Base-by-base conservation (phyloP, 2,113 vertebrate species). In the Ptychochromis oligacanthus region DNA sequence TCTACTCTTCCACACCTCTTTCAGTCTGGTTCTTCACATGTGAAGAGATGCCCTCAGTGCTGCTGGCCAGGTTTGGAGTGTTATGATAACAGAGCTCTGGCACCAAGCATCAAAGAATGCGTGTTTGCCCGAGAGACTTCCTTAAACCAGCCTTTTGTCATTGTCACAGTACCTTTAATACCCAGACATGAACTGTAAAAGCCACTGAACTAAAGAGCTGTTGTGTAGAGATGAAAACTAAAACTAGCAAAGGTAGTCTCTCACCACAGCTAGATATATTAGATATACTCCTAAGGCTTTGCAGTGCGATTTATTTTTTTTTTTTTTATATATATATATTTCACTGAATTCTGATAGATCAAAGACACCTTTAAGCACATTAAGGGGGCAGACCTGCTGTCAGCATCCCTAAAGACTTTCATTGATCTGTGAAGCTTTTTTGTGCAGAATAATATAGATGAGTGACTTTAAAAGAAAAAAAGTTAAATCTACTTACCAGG, bases 1-100 rank as follows among this genome's bases (percentile, higher is more conserved):
- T 57, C 55, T 67, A 38, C 28, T 80, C 59, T 57, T 75, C 56
- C 40, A 57, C 58, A 65, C 46, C 20, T 40, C 59, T 78, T 12
- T 61, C 31, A 38, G n/a, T 80, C 64, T 65, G 22, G 72, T 58
- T 81, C 62, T 61, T 84, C 56, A 49, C 52, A 62, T 22, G 15
- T 57, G 43, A 75, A 60, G 67, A 75, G 65, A 75, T 46, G 28
- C 60, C 64, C 46, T 62, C 46, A 31, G 17, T 70, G 58, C 79
- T n/a, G 82, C 77, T 64, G 77, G 80, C 89, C 84, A 87, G 64
- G 56, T 80, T 83, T 75, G 38, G 65, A 91, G 85, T 76, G 81
- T 31, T 83, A 22, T 61, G 77, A 88, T 80, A 84, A 82, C 75
- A 79, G 31, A 77, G 36, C 31, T 36, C 57, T 74, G 79, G 61